Conservation (phyloP, 2,797 vertebrate species). For the Harpagifer antarcticus region DNA sequence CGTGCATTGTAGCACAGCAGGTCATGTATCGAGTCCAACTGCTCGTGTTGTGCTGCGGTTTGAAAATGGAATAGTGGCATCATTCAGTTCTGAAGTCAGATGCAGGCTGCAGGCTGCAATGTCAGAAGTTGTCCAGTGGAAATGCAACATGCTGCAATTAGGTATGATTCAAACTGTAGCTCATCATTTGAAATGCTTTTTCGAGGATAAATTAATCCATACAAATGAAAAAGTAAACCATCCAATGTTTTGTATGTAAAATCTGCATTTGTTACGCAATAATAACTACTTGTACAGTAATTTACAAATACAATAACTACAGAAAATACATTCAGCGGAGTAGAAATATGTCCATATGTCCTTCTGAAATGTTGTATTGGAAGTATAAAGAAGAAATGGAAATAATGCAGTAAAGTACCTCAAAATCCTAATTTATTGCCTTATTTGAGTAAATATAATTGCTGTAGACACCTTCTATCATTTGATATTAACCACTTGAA, state of each 20-base stretch:
- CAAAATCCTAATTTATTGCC: background rate
- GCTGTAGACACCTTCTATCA: background rate
- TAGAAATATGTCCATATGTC: background rate
- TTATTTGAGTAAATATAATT: background rate
- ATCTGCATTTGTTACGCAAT: background rate
- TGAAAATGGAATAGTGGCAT: conserved; percentile 67
- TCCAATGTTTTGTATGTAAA: background rate
- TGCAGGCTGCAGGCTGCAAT: conserved; percentile 27
- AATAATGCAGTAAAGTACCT: background rate
- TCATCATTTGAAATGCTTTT: background rate
- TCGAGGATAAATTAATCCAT: background rate
- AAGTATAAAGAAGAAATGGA: background rate
- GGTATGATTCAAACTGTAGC: background rate
- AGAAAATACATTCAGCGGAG: background rate
- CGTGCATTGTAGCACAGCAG: conserved; percentile 32
- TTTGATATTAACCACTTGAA: background rate
- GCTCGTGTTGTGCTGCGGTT: conserved; percentile 56
- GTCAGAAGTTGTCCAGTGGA: conserved; percentile 62
- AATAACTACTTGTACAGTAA: no score
- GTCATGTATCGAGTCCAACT: conserved; percentile 37
- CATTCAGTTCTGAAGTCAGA: conserved; percentile 46
- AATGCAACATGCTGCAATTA: conserved; percentile 11
- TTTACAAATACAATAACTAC: no score
- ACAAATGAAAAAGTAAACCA: background rate
- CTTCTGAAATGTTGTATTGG: background rate